These are phyloP conservation scores for Dicrostonyx torquatus DNA, from an alignment of 2,797 vertebrate genomes.

Conservation along the genomic window DNA sequence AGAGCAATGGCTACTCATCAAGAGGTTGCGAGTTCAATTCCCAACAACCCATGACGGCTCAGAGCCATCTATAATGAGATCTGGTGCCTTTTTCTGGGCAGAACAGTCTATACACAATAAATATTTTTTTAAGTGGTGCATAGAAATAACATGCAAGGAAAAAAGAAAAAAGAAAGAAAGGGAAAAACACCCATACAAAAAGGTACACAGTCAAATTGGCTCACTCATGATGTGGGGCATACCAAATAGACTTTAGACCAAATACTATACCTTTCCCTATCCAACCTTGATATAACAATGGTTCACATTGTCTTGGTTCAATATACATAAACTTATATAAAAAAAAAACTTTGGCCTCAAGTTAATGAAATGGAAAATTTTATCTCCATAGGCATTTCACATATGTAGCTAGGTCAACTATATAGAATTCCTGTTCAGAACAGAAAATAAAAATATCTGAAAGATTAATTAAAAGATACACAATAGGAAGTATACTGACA, in stretches of 20 bases:
- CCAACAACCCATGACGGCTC: too few species aligned
- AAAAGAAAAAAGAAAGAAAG: too few species aligned
- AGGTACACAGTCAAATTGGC: background rate
- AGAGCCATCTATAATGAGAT: too few species aligned
- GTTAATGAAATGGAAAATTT: background rate
- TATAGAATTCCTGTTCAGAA: background rate
- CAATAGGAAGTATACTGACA: background rate
- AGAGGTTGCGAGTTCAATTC: too few species aligned
- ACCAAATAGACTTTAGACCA: background rate
- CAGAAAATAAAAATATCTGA: conserved; percentile 45
- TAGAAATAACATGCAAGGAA: too few species aligned
- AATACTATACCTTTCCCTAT: background rate
- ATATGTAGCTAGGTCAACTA: background rate
- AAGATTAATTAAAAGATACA: conserved; percentile 53
- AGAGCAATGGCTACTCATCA: too few species aligned
- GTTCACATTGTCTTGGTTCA: background rate
- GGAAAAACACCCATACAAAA: background rate
- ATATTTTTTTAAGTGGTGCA: too few species aligned
- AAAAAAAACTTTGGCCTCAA: conserved; percentile 10
- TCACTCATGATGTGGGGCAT: background rate
- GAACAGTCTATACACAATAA: too few species aligned
- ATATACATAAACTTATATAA: background rate
- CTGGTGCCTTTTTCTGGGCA: too few species aligned
- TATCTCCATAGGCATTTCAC: background rate
- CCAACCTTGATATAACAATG: background rate